These are phyloP conservation scores for Falco novaeseelandiae DNA, from an alignment of 2,797 vertebrate species.

Conservation along the genomic window DNA sequence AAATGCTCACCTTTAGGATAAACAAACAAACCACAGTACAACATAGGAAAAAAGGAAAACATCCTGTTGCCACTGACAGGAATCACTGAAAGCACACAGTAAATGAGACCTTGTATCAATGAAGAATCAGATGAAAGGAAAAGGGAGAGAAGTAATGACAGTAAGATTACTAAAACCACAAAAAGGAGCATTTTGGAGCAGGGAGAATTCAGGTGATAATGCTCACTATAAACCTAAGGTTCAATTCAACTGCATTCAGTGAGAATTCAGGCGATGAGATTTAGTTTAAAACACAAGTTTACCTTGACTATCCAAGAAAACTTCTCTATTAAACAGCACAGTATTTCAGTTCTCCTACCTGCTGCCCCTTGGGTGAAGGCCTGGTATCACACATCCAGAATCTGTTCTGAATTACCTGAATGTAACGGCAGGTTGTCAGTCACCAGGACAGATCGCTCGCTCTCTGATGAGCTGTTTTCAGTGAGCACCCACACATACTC, in stretches of 20 bases:
- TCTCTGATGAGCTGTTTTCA: not conserved
- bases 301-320: not conserved
- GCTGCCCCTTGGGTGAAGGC: not conserved
- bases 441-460: not conserved
- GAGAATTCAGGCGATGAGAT: not conserved
- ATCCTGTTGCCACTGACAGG: not conserved
- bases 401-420: not conserved
- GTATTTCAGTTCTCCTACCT: constrained; percentile 5
- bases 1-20: not conserved
- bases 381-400: not conserved
- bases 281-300: not conserved
- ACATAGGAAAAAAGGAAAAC: not conserved
- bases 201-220: not conserved
- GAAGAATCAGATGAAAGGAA: not conserved
- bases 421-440: not conserved
- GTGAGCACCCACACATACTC: not conserved
- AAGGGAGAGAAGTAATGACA: not conserved
- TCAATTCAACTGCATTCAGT: not conserved
- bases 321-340: not conserved
- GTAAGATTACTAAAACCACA: not conserved
- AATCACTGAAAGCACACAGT: not conserved
- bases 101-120: not conserved
- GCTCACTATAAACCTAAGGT: not conserved
- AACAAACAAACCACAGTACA: not conserved
- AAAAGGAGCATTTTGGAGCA: not conserved